Evolutionary conservation across 2,797 vertebrate genomes (phyloP).

Genomic region (Enteromius afrohamiltoni): DNA sequence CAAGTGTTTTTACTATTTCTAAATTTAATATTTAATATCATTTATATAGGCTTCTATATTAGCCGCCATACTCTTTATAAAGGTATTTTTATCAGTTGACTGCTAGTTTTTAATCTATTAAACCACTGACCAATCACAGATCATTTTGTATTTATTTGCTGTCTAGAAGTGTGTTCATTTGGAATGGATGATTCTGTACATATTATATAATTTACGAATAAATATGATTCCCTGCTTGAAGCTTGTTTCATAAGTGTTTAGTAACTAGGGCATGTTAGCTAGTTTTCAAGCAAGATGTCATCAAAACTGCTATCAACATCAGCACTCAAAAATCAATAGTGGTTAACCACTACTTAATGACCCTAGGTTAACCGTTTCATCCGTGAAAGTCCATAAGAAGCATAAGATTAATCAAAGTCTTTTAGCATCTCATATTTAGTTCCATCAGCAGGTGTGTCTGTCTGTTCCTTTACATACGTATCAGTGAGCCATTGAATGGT

Average conservation of each 20-base stretch:
- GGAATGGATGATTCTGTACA: too few species aligned
- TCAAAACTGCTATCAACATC: background rate
- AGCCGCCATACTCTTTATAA: too few species aligned
- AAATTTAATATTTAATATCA: too few species aligned
- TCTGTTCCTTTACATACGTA: background rate
- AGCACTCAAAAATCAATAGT: background rate
- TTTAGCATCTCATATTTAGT: background rate
- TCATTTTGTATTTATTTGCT: background rate
- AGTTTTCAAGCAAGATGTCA: background rate
- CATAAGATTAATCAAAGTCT: background rate
- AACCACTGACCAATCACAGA: background rate
- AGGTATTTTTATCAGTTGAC: too few species aligned
- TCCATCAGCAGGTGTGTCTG: constrained; percentile 18
- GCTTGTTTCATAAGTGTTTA: too few species aligned
- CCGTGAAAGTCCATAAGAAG: background rate
- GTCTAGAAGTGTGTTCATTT: too few species aligned
- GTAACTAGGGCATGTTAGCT: background rate
- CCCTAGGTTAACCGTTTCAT: background rate
- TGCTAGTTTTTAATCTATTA: too few species aligned
- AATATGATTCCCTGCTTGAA: too few species aligned
- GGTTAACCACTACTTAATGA: background rate
- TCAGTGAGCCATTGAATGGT: background rate
- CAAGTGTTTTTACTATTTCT: too few species aligned
- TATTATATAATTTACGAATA: too few species aligned
- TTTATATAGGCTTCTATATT: too few species aligned